phyloP scores from a whole-genome alignment of 2,797 vertebrate genomes.

The Gambelia wislizenii region DNA sequence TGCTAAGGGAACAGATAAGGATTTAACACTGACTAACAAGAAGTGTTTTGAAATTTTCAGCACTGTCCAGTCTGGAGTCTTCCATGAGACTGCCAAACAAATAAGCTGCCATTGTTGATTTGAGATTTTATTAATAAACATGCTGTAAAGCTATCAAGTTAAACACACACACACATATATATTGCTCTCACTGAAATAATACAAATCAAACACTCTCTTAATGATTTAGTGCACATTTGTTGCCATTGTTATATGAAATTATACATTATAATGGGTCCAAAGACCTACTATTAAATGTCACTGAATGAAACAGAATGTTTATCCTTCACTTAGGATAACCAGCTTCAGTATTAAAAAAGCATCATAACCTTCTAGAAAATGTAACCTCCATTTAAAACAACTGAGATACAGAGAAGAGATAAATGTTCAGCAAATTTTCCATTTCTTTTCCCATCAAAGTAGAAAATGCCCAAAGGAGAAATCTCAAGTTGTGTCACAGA shows the following conservation, averaged over 20 bases:
- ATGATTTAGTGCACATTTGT: background rate
- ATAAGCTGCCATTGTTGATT: constrained; percentile 29
- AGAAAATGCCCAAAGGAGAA: background rate
- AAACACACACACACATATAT: too few species aligned
- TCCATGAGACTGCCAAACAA: constrained; percentile 37
- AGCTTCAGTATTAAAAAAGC: background rate
- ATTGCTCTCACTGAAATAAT: background rate
- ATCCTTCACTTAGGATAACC: background rate
- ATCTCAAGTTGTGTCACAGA: background rate
- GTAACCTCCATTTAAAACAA: background rate
- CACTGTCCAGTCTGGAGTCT: constrained; percentile 10
- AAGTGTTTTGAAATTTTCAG: constrained; percentile 24
- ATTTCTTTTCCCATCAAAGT: background rate
- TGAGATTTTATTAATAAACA: background rate
- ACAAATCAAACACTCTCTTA: background rate
- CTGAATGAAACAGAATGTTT: background rate
- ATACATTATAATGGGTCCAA: background rate
- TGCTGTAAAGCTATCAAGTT: background rate
- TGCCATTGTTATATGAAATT: background rate
- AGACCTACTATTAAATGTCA: background rate
- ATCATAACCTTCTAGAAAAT: background rate
- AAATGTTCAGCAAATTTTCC: background rate
- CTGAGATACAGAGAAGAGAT: background rate
- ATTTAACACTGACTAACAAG: constrained; percentile 11
- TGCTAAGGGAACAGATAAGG: background rate